Evolutionary conservation across 2,113 vertebrate genomes (phyloP).

Genomic region (Lathamus discolor): DNA sequence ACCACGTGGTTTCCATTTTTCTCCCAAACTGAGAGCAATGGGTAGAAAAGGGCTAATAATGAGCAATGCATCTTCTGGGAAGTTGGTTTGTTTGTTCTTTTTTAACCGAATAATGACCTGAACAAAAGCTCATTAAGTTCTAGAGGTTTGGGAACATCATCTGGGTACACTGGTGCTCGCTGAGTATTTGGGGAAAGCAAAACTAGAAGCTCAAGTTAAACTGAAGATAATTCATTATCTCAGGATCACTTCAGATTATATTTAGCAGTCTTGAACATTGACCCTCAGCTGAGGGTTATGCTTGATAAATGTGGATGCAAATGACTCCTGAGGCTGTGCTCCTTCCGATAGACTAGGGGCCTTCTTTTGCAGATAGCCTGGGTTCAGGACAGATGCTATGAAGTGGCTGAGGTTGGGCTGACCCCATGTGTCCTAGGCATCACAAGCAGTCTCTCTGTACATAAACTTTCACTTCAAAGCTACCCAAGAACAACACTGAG

Average conservation of each 20-base stretch:
- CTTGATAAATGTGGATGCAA: neutral
- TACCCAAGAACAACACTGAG: neutral
- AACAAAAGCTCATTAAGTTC: neutral
- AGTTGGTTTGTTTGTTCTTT: neutral
- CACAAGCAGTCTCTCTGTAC: neutral
- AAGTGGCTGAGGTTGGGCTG: neutral
- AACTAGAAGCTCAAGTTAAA: neutral
- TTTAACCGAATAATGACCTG: neutral
- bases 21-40: neutral
- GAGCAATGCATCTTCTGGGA: neutral
- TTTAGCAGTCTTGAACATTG: neutral
- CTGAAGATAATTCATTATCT: neutral
- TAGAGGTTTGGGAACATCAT: neutral
- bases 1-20: neutral
- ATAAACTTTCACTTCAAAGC: neutral
- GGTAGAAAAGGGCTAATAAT: neutral
- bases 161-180: neutral
- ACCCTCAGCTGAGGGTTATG: neutral
- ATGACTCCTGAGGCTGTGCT: neutral
- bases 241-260: neutral
- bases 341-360: neutral
- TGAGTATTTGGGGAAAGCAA: neutral
- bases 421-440: accelerated
- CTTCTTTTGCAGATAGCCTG: neutral
- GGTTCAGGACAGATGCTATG: neutral